Evolutionary conservation across 1,140 invertebrate species (phyloP), one percentile per base, ranked within the genome.

Genomic region (Drosophila simulans): DNA sequence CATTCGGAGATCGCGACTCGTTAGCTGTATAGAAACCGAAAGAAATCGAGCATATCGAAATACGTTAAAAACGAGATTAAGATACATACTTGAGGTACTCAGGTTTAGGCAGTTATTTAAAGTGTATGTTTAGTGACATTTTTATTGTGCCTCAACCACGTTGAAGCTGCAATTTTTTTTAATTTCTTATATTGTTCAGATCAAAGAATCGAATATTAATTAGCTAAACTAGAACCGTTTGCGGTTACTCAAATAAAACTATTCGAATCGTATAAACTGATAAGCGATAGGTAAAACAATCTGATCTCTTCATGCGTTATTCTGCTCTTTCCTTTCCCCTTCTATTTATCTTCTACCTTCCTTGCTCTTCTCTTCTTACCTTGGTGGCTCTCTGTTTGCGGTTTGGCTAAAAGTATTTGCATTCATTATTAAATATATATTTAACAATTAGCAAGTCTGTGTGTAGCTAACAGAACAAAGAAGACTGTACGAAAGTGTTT

Each of bases 261-360:
- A 40, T 15, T 15, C 10, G 8, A 42, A 20, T 53, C 25, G 2
- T 42, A 62, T 42, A 42, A 49, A 49, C 20, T 27, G n/a, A 51
- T 51, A 51, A 34, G 48, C 27, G 48, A 34, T 34, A 48, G 46
- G 8, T 31, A 51, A 51, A 51, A 59, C 56, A 62, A 66, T 57
- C 46, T 35, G 45, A 70, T 78, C 13, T 22, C 39, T 78, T 83
- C 59, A 78, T 78, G 76, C 72, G 62, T 80, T 84, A 76, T 80
- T 84, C 66, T 63, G 65, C 54, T 54, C 51, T 22, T n/a, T 39
- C 25, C 15, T 45, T 25, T 49, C 17, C 10, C 10, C 1, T 34
- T 15, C n/a, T 10, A n/a, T 34, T 12, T 51, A 20, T 35, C 15
- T 39, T 63, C 7, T 40, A 34, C 57, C 15, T 39, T 17, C 25